Percentiles rank a stretch among this genome's conserved stretches.
Evolutionary conservation across 2,113 vertebrate genomes (phyloP).

Genomic region (Platichthys stellatus): DNA sequence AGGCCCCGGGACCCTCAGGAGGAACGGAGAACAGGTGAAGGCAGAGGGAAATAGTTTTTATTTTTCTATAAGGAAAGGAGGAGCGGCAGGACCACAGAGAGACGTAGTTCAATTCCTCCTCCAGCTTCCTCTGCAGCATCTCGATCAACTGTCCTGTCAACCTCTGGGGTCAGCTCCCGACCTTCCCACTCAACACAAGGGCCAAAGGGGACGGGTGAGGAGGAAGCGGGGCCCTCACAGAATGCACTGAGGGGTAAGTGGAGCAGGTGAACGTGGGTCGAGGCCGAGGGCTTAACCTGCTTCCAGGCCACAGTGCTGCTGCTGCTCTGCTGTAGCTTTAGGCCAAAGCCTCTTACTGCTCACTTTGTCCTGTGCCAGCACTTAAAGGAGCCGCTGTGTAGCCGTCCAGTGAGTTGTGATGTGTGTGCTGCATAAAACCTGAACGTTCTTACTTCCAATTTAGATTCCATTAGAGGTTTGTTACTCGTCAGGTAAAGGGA

Average conservation of each 20-base stretch:
- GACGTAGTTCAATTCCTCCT: background rate
- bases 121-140: background rate
- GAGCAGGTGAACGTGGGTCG: conserved; percentile 22
- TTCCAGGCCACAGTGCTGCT: conserved; percentile 51
- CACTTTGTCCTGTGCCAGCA: conserved; percentile 41
- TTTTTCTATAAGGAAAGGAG: background rate
- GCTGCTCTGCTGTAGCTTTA: conserved; percentile 72
- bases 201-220: background rate
- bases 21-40: background rate
- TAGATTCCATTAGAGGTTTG: conserved; percentile 7
- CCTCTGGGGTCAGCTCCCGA: background rate
- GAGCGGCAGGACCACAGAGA: background rate
- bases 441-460: background rate
- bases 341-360: conserved; percentile 81
- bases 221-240: conserved; percentile 2
- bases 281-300: conserved; percentile 48
- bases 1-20: conserved; percentile 5
- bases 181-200: background rate
- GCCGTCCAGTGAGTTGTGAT: background rate
- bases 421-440: conserved; percentile 5
- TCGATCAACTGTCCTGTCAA: background rate
- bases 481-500: background rate
- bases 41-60: background rate
- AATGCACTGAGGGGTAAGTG: conserved; percentile 63
- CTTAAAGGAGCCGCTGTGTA: conserved; percentile 55